Evolutionary conservation across 2,113 vertebrate genomes (phyloP).

Genomic region (Cololabis saira): DNA sequence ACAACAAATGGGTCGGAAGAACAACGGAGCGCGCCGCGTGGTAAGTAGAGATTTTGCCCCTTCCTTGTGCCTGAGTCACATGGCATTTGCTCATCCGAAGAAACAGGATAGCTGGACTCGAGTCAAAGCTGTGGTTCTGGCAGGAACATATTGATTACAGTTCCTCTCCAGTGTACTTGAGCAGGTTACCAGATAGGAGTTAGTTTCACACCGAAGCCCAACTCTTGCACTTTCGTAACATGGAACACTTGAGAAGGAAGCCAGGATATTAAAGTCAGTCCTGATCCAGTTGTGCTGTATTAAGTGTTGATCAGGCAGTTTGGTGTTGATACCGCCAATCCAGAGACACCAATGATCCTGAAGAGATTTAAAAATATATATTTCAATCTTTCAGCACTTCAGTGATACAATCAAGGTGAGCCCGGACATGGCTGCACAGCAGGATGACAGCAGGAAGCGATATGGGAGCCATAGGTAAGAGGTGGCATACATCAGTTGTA

Average conservation of each 20-base stretch:
- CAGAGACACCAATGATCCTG: not conserved
- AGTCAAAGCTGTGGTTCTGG: conserved; percentile 43
- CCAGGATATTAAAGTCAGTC: conserved; percentile 11
- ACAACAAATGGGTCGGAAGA: conserved; percentile 68
- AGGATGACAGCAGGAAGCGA: conserved; percentile 83
- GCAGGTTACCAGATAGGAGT: conserved; percentile 38
- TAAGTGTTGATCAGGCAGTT: not conserved
- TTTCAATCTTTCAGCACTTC: conserved; percentile 83
- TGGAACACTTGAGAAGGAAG: conserved; percentile 12
- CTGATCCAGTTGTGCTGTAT: conserved; percentile 20
- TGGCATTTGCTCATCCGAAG: conserved; percentile 41
- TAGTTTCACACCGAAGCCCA: conserved; percentile 47
- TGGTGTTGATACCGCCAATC: no score
- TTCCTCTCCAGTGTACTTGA: conserved; percentile 58
- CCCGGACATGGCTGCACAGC: conserved; percentile 84
- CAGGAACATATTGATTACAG: conserved; percentile 62
- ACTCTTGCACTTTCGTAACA: conserved; percentile 21
- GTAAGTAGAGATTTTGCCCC: conserved; percentile 80
- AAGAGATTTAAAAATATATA: conserved; percentile 15
- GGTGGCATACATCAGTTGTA: not conserved
- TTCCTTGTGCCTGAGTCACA: conserved; percentile 18
- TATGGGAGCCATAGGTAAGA: conserved; percentile 82
- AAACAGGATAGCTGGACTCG: conserved; percentile 45
- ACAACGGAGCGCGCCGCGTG: conserved; percentile 81
- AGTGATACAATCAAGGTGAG: conserved; percentile 90